phyloP scores from a whole-genome alignment of 2,113 vertebrate species.

The Lontra canadensis region DNA sequence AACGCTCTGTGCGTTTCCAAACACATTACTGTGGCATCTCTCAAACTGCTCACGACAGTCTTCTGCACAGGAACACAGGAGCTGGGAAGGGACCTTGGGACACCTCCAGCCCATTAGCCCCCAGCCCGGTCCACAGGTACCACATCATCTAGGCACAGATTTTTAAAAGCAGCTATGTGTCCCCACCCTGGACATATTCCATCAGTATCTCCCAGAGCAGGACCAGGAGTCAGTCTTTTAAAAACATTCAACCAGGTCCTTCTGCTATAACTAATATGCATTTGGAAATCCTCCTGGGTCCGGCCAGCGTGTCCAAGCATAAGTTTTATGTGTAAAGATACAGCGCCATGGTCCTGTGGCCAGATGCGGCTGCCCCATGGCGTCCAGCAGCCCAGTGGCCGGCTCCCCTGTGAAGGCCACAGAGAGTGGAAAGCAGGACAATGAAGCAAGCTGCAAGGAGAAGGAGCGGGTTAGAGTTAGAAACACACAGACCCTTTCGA shows the following conservation, averaged over 20 bases:
- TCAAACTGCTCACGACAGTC: background rate
- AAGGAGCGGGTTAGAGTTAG: background rate
- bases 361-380: rapidly evolving
- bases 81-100: background rate
- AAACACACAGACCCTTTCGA: background rate
- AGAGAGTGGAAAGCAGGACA: constrained; percentile 80
- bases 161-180: background rate
- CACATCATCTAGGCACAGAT: background rate
- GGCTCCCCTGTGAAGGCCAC: constrained; percentile 84
- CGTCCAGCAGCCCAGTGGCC: background rate
- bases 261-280: background rate
- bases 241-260: background rate
- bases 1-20: too few species aligned
- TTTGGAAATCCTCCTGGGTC: background rate
- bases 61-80: background rate
- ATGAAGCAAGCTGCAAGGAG: constrained; percentile 79
- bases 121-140: background rate
- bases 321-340: background rate
- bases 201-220: background rate
- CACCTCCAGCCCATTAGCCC: background rate
- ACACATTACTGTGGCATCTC: background rate
- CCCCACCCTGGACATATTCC: background rate
- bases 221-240: background rate
- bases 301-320: background rate
- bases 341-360: rapidly evolving